Base-by-base conservation (phyloP, 92 coral and sea anemone species). In the Isaurus tuberculatus region DNA sequence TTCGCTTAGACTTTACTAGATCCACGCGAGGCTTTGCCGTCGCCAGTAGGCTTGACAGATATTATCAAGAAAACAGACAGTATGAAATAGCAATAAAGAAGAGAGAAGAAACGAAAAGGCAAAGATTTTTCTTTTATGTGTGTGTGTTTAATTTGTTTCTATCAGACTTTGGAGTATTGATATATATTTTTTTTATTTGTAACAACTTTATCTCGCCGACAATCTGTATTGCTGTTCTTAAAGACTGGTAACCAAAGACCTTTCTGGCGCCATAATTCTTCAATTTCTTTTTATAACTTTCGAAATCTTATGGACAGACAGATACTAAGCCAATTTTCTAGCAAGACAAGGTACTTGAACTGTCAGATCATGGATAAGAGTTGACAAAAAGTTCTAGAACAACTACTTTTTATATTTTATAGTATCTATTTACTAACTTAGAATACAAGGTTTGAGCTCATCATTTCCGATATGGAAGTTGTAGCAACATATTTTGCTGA, bases 181-280 rank as follows among this genome's bases (percentile, higher is more conserved):
- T 40, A 40, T 17, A 19, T n/a, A 3, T 40, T 8, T 10, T 23
- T 40, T 22, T 40, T 49, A 46, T 74, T 74, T 48, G 64, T n/a
- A 31, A 26, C 22, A 49, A 28, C 33, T 15, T n/a, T 74, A 74
- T 74, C 80, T 49, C 30, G 80, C 51, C 30, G 51, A 74, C 80
- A 49, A 74, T 74, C 80, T 74, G 10, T 74, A 74, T 49, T 28
- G 58, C 29, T 30, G n/a, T 19, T 7, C 55, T 8, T 40, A 15
- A 16, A 3, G 11, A 6, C n/a, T 29, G 25, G 65, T 49, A 73
- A 73, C 29, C 28, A 4, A 1, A 25, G 16, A 49, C 29, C 29
- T 31, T 16, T 8, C 30, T 74, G 80, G 80, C 80, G 80, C 44
- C 80, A 4, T 8, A 30, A 13, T 0, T 9, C 44, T 61, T 31